Conservation (phyloP, 1,140 invertebrate genomes). For the Drosophila ogumai region DNA sequence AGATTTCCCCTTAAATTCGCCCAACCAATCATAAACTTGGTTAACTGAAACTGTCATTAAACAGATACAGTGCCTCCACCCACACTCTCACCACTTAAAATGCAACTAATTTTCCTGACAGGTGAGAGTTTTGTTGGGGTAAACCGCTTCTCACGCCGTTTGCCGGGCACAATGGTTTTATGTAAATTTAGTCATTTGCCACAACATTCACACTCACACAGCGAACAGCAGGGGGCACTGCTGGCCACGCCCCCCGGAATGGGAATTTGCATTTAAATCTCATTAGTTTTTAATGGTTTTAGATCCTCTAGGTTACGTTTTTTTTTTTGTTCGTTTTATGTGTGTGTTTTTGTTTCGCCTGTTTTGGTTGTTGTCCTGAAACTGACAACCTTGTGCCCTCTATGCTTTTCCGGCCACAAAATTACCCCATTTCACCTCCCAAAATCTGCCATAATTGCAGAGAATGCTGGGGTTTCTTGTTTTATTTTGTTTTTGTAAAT, state of each 20-base stretch:
- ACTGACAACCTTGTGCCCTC: conserved; percentile 47
- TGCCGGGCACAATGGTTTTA: conserved; percentile 54
- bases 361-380: conserved; percentile 49
- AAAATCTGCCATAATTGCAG: conserved; percentile 45
- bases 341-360: conserved; percentile 4
- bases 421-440: conserved; percentile 24
- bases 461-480: conserved; percentile 24
- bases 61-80: conserved; percentile 7
- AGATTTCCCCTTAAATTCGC: background rate
- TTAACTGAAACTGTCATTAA: conserved; percentile 12
- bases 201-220: conserved; percentile 47
- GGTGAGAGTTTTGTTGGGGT: conserved; percentile 30
- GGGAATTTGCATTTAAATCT: conserved; percentile 81
- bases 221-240: conserved; percentile 9
- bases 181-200: conserved; percentile 81
- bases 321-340: background rate
- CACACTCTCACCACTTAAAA: conserved; percentile 16
- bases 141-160: conserved; percentile 37
- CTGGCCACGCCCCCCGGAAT: conserved; percentile 31
- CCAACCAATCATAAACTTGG: background rate
- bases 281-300: conserved; percentile 82
- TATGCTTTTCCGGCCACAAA: conserved; percentile 60
- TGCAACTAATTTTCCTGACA: conserved; percentile 23
- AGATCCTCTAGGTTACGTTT: conserved; percentile 52
- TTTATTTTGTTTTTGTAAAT: conserved; percentile 33